Evolutionary conservation across 2,888 invertebrate genomes (phyloP), one percentile per base, ranked within the genome.

Genomic region (Drosophila hamatofila): DNA sequence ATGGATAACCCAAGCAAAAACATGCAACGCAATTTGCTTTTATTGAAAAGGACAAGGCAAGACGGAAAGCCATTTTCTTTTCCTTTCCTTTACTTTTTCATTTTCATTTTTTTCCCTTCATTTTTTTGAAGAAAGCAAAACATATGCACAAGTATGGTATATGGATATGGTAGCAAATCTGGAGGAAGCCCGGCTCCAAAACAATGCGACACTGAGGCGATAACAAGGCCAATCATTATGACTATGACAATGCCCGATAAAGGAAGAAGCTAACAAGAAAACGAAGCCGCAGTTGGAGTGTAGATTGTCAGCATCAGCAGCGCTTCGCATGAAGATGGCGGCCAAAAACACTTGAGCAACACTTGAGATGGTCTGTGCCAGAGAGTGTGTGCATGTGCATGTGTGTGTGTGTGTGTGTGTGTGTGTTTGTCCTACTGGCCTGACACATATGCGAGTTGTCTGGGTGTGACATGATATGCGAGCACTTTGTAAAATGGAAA

Each of bases 401-500:
- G n/a, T n/a, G 60, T 65, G 63, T 57, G 68, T 62, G 70, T 57
- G 58, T 37, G 54, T 56, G 78, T 54, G 48, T 41, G 62, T 48
- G 66, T 27, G 49, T 23, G 79, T 65, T 54, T 55, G 79, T 60
- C 58, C 79, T 64, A 80, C 62, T 79, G 73, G 78, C 65, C 78
- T 85, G 89, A 90, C 87, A 83, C 79, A 91, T 87, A 83, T 90
- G 83, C 73, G 81, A 81, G 78, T 74, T 81, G 80, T 80, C 84
- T 91, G 91, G 81, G 74, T 83, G 75, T 89, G 91, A 90, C 91
- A 91, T 88, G 83, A 90, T 91, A 88, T 90, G 87, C 82, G 89
- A 91, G 88, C 91, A 91, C 90, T 90, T 90, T 90, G 80, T 83
- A 78, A 82, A 86, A 86, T 90, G 82, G 81, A 78, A 90, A 84